Conservation (phyloP, 2,113 vertebrate species). For the Pseudorectes ferrugineus region DNA sequence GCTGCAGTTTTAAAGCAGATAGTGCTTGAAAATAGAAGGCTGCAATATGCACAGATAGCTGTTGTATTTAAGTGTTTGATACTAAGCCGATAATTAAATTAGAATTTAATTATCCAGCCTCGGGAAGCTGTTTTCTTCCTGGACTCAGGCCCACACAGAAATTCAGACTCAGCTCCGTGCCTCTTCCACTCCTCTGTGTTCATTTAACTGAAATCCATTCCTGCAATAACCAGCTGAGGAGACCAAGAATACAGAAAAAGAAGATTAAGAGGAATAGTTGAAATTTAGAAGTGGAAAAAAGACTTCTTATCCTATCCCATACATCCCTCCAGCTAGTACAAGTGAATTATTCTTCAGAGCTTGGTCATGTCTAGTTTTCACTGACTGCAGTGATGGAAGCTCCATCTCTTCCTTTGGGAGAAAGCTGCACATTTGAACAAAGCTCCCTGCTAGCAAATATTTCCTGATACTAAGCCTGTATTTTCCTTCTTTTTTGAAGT, state of each 20-base stretch:
- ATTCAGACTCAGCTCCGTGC: background rate
- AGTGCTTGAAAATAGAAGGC: slow-evolving; percentile 77
- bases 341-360: background rate
- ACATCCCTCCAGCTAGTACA: background rate
- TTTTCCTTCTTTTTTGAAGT: slow-evolving; percentile 42
- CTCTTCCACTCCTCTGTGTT: slow-evolving; percentile 1
- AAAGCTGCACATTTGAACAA: slow-evolving; percentile 14
- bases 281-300: slow-evolving; percentile 19
- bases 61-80: slow-evolving; percentile 55
- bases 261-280: background rate
- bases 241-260: background rate
- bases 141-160: slow-evolving; percentile 37
- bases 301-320: background rate
- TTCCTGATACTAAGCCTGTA: slow-evolving; percentile 51
- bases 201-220: slow-evolving; percentile 21
- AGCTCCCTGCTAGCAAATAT: slow-evolving; percentile 49
- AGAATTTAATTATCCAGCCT: slow-evolving; percentile 56
- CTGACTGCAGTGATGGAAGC: background rate
- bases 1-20: slow-evolving; percentile 54
- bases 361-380: background rate
- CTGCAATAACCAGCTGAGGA: background rate
- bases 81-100: slow-evolving; percentile 65
- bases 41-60: slow-evolving; percentile 36
- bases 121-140: background rate
- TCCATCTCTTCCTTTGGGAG: slow-evolving; percentile 34